phyloP scores from a whole-genome alignment of 1,140 invertebrate species.

The Lordiphosa mommai region DNA sequence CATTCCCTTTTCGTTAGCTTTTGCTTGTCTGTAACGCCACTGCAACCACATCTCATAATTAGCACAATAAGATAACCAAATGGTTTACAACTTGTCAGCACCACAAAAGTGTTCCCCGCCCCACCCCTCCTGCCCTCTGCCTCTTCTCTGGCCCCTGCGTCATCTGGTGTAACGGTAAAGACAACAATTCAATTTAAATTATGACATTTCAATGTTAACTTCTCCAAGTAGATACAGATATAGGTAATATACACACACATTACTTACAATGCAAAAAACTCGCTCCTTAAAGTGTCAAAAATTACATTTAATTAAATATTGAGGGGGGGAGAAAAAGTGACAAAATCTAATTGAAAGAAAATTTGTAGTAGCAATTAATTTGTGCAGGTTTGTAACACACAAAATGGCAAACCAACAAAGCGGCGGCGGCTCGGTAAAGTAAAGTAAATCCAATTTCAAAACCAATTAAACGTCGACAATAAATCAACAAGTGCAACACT shows the following conservation, averaged over 20 bases:
- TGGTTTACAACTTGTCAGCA: constrained; percentile 48
- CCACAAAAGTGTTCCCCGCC: constrained; percentile 19
- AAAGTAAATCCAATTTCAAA: constrained; percentile 73
- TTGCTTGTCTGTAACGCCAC: too few species aligned
- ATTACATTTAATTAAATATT: constrained; percentile 39
- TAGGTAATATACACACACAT: too few species aligned
- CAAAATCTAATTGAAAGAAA: constrained; percentile 71
- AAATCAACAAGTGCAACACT: constrained; percentile 76
- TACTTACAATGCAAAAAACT: constrained; percentile 1
- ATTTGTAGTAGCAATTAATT: constrained; percentile 70
- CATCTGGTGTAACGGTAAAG: constrained; percentile 52
- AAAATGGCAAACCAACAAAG: constrained; percentile 14
- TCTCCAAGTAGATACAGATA: too few species aligned
- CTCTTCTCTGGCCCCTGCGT: constrained; percentile 9
- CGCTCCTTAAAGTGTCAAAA: constrained; percentile 35
- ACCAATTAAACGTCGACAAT: constrained; percentile 72
- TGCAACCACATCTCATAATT: constrained; percentile 34
- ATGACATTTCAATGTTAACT: constrained; percentile 78
- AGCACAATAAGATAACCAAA: constrained; percentile 55
- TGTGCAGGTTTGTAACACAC: constrained; percentile 19
- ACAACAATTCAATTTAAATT: constrained; percentile 74
- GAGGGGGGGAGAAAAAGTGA: constrained; percentile 38
- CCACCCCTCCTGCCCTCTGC: not conserved
- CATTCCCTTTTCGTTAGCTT: too few species aligned
- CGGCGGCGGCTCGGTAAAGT: constrained; percentile 1